A percentile compares a stretch with the other conserved stretches of the same genome.
Evolutionary conservation across 1,140 invertebrate species (phyloP).

Genomic region (Magallana angulata): DNA sequence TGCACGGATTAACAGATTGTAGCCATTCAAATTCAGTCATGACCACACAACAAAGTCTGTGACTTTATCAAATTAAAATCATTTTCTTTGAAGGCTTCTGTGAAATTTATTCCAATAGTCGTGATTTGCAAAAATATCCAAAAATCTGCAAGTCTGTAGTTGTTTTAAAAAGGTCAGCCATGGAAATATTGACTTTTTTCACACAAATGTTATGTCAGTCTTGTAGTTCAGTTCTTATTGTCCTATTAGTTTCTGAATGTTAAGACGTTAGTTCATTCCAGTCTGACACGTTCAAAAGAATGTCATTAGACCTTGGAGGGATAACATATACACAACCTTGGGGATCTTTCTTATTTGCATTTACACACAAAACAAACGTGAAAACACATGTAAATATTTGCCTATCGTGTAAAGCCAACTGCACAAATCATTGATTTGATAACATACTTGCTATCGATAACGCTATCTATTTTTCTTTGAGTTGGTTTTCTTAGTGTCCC

Average conservation of each 20-base stretch:
- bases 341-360: neutral
- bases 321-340: neutral
- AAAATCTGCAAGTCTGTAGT: neutral
- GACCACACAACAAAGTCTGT: neutral
- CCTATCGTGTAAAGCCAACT: neutral
- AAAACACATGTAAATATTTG: neutral
- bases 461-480: neutral
- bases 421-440: neutral
- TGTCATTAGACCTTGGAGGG: neutral
- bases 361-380: constrained; percentile 24
- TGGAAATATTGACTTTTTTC: neutral
- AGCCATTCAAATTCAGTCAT: neutral
- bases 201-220: neutral
- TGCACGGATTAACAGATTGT: neutral
- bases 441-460: neutral
- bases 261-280: neutral
- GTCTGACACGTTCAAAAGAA: neutral
- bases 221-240: neutral
- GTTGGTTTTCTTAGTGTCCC: neutral
- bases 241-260: neutral
- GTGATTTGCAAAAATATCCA: constrained; percentile 23
- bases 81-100: neutral
- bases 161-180: constrained; percentile 11
- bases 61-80: neutral
- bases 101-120: neutral